Conservation (phyloP, 2,888 invertebrate species). For the Polyommatus icarus region DNA sequence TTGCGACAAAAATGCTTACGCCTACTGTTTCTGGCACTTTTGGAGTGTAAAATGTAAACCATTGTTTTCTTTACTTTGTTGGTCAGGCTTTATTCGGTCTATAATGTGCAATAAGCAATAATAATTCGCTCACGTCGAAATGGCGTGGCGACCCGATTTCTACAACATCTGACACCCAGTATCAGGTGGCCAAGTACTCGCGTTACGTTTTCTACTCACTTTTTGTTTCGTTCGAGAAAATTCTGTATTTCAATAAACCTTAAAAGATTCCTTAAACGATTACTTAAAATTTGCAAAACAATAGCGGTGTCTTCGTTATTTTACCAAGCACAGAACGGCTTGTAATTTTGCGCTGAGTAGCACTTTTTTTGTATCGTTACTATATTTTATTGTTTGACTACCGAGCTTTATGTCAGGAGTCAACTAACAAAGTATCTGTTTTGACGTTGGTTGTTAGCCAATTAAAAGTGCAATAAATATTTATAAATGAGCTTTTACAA, state of each 20-base stretch:
- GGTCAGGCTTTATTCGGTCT: not conserved
- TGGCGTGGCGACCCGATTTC: conserved; percentile 49
- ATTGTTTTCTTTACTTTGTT: not conserved
- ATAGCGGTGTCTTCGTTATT: too few relatives aligned
- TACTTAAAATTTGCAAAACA: not conserved
- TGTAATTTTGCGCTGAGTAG: too few relatives aligned
- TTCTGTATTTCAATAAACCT: conserved; percentile 17
- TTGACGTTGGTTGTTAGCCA: too few relatives aligned
- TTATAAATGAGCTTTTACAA: too few relatives aligned
- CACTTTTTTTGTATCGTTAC: too few relatives aligned
- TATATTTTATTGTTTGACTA: too few relatives aligned
- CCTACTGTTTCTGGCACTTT: not conserved
- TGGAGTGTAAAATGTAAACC: too few relatives aligned
- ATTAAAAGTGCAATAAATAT: too few relatives aligned
- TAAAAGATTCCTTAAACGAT: not conserved
- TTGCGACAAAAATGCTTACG: not conserved
- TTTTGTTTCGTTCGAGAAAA: conserved; percentile 38
- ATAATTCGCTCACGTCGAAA: conserved; percentile 27
- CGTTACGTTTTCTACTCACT: conserved; percentile 55
- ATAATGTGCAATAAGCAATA: conserved; percentile 8
- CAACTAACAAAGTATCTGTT: too few relatives aligned
- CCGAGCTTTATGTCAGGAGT: too few relatives aligned
- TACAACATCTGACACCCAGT: conserved; percentile 46
- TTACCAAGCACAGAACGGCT: too few relatives aligned
- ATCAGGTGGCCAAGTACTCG: conserved; percentile 50